Evolutionary conservation across 2,888 invertebrate species (phyloP), one percentile per base, ranked within the genome.

Genomic region (Phalera bucephala): DNA sequence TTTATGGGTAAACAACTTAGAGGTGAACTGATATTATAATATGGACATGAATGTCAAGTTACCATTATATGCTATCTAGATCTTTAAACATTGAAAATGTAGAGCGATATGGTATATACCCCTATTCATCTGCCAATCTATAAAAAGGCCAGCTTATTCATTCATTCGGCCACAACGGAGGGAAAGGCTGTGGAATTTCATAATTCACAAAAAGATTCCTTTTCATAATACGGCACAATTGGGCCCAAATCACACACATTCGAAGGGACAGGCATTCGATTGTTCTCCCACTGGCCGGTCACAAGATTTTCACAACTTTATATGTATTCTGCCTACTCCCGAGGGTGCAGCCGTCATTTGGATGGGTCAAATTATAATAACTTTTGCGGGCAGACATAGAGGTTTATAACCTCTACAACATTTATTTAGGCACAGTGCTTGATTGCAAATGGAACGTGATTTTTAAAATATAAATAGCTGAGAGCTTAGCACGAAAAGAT

Each of bases 321-420:
- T 66, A 49, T 41, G 53, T 53, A 61, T 51, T 59, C 56, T 45
- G 45, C 40, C 12, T 6, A 27, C 8, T 54, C 58, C 64, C 57
- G 42, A 21, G 58, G 58, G 65, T 47, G 38, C 42, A 51, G 62
- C 56, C 67, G 68, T 68, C 63, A 65, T 72, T 74, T 68, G 60
- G 69, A 73, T 68, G 59, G 61, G 59, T 66, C 60, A 62, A 60
- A 72, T 73, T 67, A 73, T 72, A 67, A 72, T 72, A 72, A 68
- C 58, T 67, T 51, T 39, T 52, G 44, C 35, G 50, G 49, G 38
- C 35, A 32, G 39, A 40, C 37, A 35, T 17, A 29, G n/a, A n/a
- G n/a, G n/a, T 54, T 50, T 59, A 57, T 52, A 53, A 49, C 38
- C 49, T 32, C 30, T 33, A 33, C 46, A 57, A 5, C 3, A 50